Evolutionary conservation across 2,113 vertebrate species (phyloP).

Genomic region (Centropus unirufus): DNA sequence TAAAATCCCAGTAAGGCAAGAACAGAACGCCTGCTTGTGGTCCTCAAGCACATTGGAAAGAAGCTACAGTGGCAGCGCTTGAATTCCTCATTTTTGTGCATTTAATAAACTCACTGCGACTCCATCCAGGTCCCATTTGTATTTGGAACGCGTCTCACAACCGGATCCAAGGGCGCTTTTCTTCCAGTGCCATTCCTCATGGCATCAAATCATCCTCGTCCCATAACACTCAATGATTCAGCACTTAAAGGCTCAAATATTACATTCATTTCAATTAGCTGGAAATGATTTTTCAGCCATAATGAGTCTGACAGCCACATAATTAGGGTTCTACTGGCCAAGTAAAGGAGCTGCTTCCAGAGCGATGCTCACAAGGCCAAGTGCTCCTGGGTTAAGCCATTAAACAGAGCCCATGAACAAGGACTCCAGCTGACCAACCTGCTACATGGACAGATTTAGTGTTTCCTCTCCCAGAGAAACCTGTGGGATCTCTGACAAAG

Average conservation of each 20-base stretch:
- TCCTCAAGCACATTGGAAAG: background rate
- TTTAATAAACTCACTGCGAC: background rate
- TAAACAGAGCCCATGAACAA: background rate
- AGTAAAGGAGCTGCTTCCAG: background rate
- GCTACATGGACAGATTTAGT: background rate
- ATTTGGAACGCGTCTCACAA: background rate
- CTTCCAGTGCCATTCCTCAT: background rate
- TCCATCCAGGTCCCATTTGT: background rate
- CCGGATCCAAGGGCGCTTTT: fast-evolving
- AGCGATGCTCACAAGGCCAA: background rate
- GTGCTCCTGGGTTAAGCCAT: background rate
- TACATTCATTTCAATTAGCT: background rate
- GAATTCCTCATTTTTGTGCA: background rate
- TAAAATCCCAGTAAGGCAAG: background rate
- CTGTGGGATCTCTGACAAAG: fast-evolving
- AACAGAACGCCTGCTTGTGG: background rate
- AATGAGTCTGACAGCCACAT: background rate
- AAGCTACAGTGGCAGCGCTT: background rate
- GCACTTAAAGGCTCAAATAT: background rate
- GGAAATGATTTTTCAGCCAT: background rate
- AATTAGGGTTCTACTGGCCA: background rate
- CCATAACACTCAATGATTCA: background rate
- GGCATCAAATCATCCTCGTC: background rate
- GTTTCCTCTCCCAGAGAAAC: background rate
- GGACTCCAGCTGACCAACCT: background rate